phyloP scores from a whole-genome alignment of 2,888 invertebrate genomes.

The Acholoe squamosa region DNA sequence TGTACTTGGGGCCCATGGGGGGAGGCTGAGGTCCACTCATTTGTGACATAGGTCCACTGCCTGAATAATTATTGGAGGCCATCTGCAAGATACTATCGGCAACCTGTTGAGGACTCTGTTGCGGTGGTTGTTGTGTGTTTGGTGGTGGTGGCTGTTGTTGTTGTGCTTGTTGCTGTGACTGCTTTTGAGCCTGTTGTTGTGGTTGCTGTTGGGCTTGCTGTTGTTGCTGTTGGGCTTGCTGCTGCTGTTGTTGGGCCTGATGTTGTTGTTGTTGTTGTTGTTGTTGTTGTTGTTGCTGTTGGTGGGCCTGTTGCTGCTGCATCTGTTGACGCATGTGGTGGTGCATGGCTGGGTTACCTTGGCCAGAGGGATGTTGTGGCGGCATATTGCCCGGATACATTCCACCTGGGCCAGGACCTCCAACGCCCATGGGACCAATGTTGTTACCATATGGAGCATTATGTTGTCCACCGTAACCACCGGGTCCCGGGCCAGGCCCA shows the following conservation, averaged over 20 bases:
- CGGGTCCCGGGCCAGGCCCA: not conserved
- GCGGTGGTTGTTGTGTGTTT: not conserved
- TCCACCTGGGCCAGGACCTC: not conserved
- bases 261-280: slow-evolving; percentile 36
- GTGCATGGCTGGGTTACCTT: slow-evolving; percentile 25
- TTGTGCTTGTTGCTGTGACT: not conserved
- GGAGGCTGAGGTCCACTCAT: slow-evolving; percentile 17
- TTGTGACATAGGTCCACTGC: slow-evolving; percentile 1
- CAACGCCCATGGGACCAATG: not conserved
- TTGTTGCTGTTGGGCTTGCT: slow-evolving; percentile 43
- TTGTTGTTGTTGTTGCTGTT: not conserved
- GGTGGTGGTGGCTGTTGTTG: not conserved
- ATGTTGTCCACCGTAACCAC: slow-evolving; percentile 33
- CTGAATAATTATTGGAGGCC: slow-evolving; percentile 76
- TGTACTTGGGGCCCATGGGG: slow-evolving; percentile 32
- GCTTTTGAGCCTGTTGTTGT: not conserved
- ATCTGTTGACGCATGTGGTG: not conserved
- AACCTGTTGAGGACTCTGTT: slow-evolving; percentile 78
- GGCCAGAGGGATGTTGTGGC: slow-evolving; percentile 27
- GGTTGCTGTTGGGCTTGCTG: not conserved
- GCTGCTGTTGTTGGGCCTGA: slow-evolving; percentile 35
- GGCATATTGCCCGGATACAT: slow-evolving; percentile 48
- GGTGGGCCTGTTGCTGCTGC: slow-evolving; percentile 39
- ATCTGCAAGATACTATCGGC: slow-evolving; percentile 82
- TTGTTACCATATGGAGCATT: not conserved